Base-by-base conservation (phyloP, 2,797 vertebrate genomes). In the Poecilia wingei region DNA sequence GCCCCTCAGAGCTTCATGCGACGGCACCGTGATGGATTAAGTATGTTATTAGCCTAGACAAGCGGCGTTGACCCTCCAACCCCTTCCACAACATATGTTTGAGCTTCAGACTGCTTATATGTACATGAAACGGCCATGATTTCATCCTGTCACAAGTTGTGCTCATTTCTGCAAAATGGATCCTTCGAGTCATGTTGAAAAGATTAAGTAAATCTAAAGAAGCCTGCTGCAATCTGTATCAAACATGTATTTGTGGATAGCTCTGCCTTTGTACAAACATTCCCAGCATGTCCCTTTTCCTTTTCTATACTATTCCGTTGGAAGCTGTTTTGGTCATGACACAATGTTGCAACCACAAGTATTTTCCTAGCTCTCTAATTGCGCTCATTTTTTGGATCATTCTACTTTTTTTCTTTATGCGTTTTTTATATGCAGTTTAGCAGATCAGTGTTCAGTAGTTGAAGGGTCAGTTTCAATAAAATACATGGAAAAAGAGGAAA, bases 21-120 rank as follows among this genome's bases (percentile, higher is more conserved):
- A 86, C 87, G 88, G 91, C 79, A 80, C 87, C 77, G 86, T 95
- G 94, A 96, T 94, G 90, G 92, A 95, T 95, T 93, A 90, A 93
- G 92, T 93, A 94, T 95, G 94, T 94, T 92, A 95, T 94, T 94
- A 88, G 83, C 82, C 88, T 91, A 94, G 95, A 95, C 93, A 77
- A 7, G 1, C 86, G 82, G 91, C 89, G 89, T 89, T 93, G 83
- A 84, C 90, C 85, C 77, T 87, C 84, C 20, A n/a, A 71, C 82
- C 81, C 82, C 83, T 78, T 83, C 83, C 7, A 49, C 82, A 71
- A 49, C 64, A 18, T 84, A 74, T 83, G 80, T 82, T 84, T 78
- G 73, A 85, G 75, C 39, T 59, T 80, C 33, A 18, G 5, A 36
- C 16, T 76, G 74, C 22, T 70, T 84, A 68, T 85, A 31, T 77